A percentile compares a stretch with the other conserved stretches of the same genome.
These are phyloP conservation scores for Eulithis prunata DNA, from an alignment of 2,888 invertebrate genomes.

Conservation along the genomic window DNA sequence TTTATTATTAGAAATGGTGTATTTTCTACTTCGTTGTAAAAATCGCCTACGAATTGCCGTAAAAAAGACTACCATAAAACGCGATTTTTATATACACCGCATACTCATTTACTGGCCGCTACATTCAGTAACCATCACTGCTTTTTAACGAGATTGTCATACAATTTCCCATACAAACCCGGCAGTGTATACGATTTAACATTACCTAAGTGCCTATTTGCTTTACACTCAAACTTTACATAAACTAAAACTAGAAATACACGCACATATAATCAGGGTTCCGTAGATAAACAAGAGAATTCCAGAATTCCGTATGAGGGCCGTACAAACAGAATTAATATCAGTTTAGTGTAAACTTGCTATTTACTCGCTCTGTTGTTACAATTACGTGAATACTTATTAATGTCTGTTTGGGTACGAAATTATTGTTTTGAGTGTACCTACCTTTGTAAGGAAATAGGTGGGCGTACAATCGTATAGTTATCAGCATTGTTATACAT, in stretches of 20 bases:
- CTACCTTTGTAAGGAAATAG: not conserved
- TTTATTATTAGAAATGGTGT: too few relatives aligned
- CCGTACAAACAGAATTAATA: slow-evolving; percentile 27
- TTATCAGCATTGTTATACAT: too few relatives aligned
- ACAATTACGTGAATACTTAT: slow-evolving; percentile 19
- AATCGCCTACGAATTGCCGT: too few relatives aligned
- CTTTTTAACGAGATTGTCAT: not conserved
- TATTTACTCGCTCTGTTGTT: slow-evolving; percentile 20
- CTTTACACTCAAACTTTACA: slow-evolving; percentile 7
- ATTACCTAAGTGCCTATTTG: not conserved
- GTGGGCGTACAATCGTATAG: too few relatives aligned
- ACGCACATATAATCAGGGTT: slow-evolving; percentile 28
- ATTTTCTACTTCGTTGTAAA: too few relatives aligned
- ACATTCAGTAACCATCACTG: too few relatives aligned
- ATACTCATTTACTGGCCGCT: too few relatives aligned
- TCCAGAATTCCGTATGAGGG: slow-evolving; percentile 28
- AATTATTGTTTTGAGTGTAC: slow-evolving; percentile 10
- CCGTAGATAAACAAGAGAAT: slow-evolving; percentile 18
- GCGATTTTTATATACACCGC: too few relatives aligned
- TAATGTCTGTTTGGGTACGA: slow-evolving; percentile 5
- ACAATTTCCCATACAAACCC: not conserved
- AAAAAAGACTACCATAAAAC: too few relatives aligned
- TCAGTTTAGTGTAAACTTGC: slow-evolving; percentile 25
- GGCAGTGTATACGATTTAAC: not conserved
- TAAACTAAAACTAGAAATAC: slow-evolving; percentile 19